Evolutionary conservation across 1,140 invertebrate genomes (phyloP).

Genomic region (Hyles euphorbiae): DNA sequence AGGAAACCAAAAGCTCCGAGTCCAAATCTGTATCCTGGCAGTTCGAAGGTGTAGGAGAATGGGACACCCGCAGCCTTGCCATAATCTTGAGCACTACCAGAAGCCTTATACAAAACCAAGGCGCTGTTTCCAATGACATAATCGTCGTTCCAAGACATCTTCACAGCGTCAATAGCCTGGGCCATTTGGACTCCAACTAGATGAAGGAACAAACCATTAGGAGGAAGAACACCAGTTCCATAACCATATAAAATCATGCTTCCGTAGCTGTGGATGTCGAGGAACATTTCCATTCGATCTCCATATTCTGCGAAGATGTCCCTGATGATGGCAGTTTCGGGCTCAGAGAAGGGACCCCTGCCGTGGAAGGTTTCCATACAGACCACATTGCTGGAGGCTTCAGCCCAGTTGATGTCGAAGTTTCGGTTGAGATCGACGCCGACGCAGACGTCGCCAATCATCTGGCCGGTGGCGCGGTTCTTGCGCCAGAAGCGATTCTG

Average conservation of each 20-base stretch:
- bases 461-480: slow-evolving; percentile 59
- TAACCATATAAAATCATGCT: slow-evolving; percentile 77
- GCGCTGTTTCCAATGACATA: slow-evolving; percentile 40
- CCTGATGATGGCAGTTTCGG: slow-evolving; percentile 76
- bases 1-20: slow-evolving; percentile 27
- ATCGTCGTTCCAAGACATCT: slow-evolving; percentile 27
- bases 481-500: slow-evolving; percentile 79
- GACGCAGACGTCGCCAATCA: slow-evolving; percentile 47
- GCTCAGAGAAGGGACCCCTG: slow-evolving; percentile 79
- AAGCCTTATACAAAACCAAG: slow-evolving; percentile 21
- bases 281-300: slow-evolving; percentile 70
- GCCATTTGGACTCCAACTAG: slow-evolving; percentile 39
- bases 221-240: slow-evolving; percentile 34
- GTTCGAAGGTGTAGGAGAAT: slow-evolving; percentile 81
- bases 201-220: slow-evolving; percentile 34
- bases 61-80: slow-evolving; percentile 51
- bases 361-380: slow-evolving; percentile 83
- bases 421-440: slow-evolving; percentile 83
- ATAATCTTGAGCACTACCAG: slow-evolving; percentile 30
- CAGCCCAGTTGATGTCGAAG: slow-evolving; percentile 79
- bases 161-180: slow-evolving; percentile 39
- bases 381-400: slow-evolving; percentile 76
- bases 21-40: slow-evolving; percentile 71
- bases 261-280: slow-evolving; percentile 81
- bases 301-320: slow-evolving; percentile 64